Evolutionary conservation across 2,113 vertebrate genomes (phyloP).

Genomic region (Microtus pennsylvanicus): DNA sequence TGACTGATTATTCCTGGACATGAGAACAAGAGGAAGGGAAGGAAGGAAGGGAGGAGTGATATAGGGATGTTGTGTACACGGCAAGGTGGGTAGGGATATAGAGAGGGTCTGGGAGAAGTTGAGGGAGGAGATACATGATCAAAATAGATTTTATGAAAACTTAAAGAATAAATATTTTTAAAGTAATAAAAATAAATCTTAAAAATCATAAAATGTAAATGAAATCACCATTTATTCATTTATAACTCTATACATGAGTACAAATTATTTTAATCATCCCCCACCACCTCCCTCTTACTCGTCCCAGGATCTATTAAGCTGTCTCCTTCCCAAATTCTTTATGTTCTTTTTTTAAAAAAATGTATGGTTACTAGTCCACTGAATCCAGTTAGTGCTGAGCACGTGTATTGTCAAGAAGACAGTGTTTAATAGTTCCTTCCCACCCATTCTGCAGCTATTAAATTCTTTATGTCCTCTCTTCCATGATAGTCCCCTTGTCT

Average conservation of each 20-base stretch:
- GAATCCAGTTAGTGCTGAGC: not conserved
- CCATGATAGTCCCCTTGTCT: not conserved
- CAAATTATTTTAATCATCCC: not conserved
- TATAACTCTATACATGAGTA: not conserved
- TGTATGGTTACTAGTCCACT: not conserved
- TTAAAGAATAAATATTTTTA: not conserved
- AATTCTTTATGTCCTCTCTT: not conserved
- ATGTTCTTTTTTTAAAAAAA: not conserved
- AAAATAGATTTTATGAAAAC: not conserved
- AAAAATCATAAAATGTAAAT: not conserved
- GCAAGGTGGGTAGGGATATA: not conserved
- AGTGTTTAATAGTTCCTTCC: not conserved
- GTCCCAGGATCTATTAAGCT: not conserved
- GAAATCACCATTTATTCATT: not conserved
- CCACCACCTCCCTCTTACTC: not conserved
- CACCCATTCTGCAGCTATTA: no score
- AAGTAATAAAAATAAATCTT: not conserved
- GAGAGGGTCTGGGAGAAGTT: not conserved
- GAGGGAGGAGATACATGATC: not conserved
- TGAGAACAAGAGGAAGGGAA: not conserved
- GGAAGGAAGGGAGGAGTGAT: fast-evolving
- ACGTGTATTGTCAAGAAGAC: not conserved
- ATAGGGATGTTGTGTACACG: not conserved
- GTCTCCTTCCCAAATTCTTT: not conserved
- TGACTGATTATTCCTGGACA: no score